These are phyloP conservation scores for Sebastes taczanowskii DNA, from an alignment of 2,797 vertebrate species.

Conservation along the genomic window DNA sequence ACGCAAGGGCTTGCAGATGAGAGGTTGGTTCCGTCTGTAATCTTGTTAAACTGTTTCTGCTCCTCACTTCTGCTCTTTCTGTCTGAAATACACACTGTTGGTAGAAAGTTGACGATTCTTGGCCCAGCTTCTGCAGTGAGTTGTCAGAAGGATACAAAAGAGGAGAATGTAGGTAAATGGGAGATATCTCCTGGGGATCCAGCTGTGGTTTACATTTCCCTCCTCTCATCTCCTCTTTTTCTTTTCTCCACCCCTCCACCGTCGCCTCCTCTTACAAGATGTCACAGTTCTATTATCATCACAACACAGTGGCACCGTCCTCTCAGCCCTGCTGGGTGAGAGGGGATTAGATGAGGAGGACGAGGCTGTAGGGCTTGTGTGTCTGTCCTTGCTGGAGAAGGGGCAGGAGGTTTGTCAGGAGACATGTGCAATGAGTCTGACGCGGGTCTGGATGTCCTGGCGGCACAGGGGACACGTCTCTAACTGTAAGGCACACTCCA, in stretches of 20 bases:
- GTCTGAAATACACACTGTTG: conserved; percentile 26
- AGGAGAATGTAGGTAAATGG: conserved; percentile 48
- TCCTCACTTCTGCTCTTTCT: conserved; percentile 8
- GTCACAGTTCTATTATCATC: conserved; percentile 30
- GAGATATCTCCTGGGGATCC: conserved; percentile 42
- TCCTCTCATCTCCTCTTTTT: conserved; percentile 48
- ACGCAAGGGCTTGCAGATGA: conserved; percentile 29
- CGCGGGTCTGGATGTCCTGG: conserved; percentile 96
- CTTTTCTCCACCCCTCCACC: conserved; percentile 28
- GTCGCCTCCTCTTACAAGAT: conserved; percentile 38
- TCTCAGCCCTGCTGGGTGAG: conserved; percentile 50
- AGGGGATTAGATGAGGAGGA: conserved; percentile 58
- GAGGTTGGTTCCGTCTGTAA: conserved; percentile 21
- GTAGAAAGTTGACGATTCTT: conserved; percentile 44
- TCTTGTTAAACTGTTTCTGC: conserved; percentile 9
- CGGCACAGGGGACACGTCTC: conserved; percentile 99
- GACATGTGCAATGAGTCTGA: conserved; percentile 98
- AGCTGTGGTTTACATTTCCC: conserved; percentile 24
- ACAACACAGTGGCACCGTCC: conserved; percentile 38
- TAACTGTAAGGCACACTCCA: conserved; percentile 99
- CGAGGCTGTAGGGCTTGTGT: conserved; percentile 39
- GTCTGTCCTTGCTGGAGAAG: conserved; percentile 54
- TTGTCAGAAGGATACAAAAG: conserved; percentile 55
- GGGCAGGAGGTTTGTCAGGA: conserved; percentile 89
- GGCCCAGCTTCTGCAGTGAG: conserved; percentile 52